Conservation (phyloP, 2,113 vertebrate species). For the Isurus oxyrinchus region DNA sequence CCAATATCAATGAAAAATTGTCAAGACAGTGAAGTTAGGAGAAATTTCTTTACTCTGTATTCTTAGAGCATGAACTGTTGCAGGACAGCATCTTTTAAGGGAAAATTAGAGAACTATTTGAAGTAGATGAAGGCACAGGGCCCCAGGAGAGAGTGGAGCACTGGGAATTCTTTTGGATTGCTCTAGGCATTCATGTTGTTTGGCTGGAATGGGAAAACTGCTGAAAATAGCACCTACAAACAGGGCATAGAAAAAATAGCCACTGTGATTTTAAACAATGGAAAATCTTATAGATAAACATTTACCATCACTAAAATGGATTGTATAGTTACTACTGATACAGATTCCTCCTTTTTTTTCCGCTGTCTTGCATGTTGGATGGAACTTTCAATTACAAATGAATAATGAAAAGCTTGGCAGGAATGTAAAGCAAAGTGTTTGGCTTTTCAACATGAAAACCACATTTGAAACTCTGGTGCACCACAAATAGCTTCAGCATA, state of each 20-base stretch:
- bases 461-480: background rate
- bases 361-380: background rate
- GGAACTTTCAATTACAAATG: background rate
- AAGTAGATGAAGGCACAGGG: background rate
- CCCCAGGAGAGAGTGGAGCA: background rate
- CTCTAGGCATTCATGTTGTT: background rate
- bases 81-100: background rate
- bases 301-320: background rate
- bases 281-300: background rate
- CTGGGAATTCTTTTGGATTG: background rate
- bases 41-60: background rate
- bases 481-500: background rate
- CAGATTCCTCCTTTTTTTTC: background rate
- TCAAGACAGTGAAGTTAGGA: background rate
- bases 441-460: background rate
- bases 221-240: background rate
- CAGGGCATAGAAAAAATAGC: background rate
- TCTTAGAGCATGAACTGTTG: background rate
- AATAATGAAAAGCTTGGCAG: background rate
- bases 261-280: background rate
- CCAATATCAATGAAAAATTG: background rate
- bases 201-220: background rate
- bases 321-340: background rate
- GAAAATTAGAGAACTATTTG: background rate
- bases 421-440: background rate